A percentile compares a stretch with the other conserved stretches of the same genome.
These are phyloP conservation scores for Ailurus styani DNA, from an alignment of 2,113 vertebrate species.

Conservation along the genomic window DNA sequence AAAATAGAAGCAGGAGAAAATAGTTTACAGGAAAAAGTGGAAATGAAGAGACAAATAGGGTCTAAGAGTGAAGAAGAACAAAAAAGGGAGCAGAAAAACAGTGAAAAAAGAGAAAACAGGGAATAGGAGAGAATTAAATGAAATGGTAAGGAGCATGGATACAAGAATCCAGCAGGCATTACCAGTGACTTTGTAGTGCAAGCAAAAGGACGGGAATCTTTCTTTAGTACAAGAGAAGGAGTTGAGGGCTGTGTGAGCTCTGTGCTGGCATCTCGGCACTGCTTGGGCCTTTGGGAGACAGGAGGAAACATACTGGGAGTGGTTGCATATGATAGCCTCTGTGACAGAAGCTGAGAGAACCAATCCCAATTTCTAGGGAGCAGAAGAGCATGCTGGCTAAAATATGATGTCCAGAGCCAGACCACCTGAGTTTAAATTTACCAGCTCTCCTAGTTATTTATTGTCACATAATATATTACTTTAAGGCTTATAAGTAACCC, in stretches of 20 bases:
- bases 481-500: background rate
- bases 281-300: background rate
- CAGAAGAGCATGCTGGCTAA: background rate
- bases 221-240: background rate
- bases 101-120: background rate
- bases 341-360: background rate
- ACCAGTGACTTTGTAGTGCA: background rate
- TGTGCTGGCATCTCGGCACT: background rate
- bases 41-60: background rate
- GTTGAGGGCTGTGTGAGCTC: background rate
- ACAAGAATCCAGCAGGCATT: background rate
- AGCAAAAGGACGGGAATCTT: background rate
- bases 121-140: background rate
- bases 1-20: slow-evolving; percentile 33
- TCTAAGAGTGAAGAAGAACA: background rate
- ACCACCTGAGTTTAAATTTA: background rate
- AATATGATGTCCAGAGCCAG: background rate
- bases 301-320: background rate
- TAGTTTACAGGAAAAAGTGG: background rate
- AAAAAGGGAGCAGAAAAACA: background rate
- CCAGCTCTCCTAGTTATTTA: background rate
- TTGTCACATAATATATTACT: background rate
- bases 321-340: background rate
- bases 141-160: background rate
- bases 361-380: background rate